phyloP scores from a whole-genome alignment of 2,113 vertebrate species.

The Patagioenas fasciata region DNA sequence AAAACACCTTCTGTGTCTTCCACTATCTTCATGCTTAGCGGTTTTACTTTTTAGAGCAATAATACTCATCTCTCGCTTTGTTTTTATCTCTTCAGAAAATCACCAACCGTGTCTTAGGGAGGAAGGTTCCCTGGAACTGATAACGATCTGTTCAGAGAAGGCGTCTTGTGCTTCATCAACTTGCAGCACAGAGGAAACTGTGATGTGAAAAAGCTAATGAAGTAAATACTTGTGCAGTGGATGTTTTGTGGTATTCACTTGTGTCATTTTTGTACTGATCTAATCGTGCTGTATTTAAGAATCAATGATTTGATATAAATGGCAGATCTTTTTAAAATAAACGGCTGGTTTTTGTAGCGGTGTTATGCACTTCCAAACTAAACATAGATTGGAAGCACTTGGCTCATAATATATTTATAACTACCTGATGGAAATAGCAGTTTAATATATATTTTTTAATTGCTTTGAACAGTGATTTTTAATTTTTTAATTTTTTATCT shows the following conservation, averaged over 20 bases:
- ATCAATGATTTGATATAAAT: background rate
- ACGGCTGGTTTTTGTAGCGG: background rate
- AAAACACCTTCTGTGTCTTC: background rate
- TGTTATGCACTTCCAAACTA: background rate
- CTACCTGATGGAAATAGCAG: background rate
- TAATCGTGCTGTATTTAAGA: background rate
- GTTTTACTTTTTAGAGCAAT: background rate
- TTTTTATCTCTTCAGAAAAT: conserved; percentile 70
- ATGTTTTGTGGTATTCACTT: background rate
- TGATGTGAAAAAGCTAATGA: background rate
- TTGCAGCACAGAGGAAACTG: background rate
- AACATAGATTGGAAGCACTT: background rate
- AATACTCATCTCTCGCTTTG: background rate
- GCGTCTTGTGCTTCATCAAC: background rate
- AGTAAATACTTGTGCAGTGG: background rate
- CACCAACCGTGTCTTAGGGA: conserved; percentile 76
- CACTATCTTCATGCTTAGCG: background rate
- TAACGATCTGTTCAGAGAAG: background rate
- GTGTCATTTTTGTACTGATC: background rate
- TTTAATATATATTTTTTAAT: conserved; percentile 19
- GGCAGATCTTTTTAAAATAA: background rate
- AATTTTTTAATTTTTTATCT: background rate
- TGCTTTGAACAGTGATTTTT: background rate
- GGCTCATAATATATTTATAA: background rate
- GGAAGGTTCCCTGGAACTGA: conserved; percentile 79